Conservation (phyloP, 2,113 vertebrate genomes). For the Chaenocephalus aceratus region DNA sequence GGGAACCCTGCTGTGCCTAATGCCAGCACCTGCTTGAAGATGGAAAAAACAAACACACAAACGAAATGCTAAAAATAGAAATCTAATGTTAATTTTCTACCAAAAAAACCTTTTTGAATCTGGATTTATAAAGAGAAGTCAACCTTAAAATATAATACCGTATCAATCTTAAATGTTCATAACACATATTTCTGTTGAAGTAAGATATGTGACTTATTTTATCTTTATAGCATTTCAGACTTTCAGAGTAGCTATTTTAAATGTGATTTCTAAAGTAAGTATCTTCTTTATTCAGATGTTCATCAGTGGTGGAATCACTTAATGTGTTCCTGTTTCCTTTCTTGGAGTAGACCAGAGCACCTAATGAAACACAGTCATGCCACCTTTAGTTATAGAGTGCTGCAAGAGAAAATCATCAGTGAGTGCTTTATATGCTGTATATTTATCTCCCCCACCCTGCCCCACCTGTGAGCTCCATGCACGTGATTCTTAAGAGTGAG, state of each 20-base stretch:
- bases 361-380: conserved; percentile 50
- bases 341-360: conserved; percentile 50
- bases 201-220: background rate
- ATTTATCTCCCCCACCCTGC: conserved; percentile 20
- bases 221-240: background rate
- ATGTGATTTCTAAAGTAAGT: background rate
- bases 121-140: background rate
- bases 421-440: conserved; percentile 52
- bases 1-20: conserved; percentile 15
- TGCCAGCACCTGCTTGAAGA: background rate
- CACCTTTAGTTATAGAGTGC: conserved; percentile 40
- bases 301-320: conserved; percentile 7
- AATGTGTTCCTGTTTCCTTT: conserved; percentile 47
- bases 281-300: background rate
- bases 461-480: conserved; percentile 15
- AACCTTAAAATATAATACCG: background rate
- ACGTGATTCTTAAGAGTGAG: conserved; percentile 46
- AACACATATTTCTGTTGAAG: background rate
- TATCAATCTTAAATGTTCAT: background rate
- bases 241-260: background rate
- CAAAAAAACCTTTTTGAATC: background rate
- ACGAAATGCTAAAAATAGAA: background rate
- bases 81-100: background rate
- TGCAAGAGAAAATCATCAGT: conserved; percentile 54
- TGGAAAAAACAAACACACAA: background rate